Percentiles rank a stretch among this genome's conserved stretches.
phyloP scores from a whole-genome alignment of 2,113 vertebrate species.

The Melanerpes aurifrons region DNA sequence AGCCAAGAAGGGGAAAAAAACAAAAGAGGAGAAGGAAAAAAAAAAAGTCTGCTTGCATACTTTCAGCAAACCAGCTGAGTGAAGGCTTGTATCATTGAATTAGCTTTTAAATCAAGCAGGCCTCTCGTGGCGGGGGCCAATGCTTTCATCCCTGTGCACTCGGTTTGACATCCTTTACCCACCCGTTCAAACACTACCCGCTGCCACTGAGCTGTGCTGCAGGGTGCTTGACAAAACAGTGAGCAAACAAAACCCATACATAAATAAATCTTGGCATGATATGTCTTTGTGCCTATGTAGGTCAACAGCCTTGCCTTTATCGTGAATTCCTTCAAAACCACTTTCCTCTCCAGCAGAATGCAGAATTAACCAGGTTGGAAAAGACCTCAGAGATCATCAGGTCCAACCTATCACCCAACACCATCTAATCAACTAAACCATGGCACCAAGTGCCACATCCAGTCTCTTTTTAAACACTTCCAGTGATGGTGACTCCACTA shows the following conservation, averaged over 20 bases:
- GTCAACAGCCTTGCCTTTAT: slow-evolving; percentile 38
- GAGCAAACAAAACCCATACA: slow-evolving; percentile 37
- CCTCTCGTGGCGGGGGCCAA: slow-evolving; percentile 8
- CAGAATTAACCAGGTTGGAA: too few relatives aligned
- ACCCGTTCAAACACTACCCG: slow-evolving; percentile 55
- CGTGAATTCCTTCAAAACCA: neutral
- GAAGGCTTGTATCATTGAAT: slow-evolving; percentile 72
- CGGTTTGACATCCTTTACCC: slow-evolving; percentile 64
- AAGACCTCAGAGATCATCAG: too few relatives aligned
- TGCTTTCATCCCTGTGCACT: slow-evolving; percentile 41
- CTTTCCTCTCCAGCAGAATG: neutral
- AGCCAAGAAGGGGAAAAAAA: neutral
- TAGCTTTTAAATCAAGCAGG: slow-evolving; percentile 68
- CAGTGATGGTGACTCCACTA: too few relatives aligned
- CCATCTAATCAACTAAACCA: too few relatives aligned
- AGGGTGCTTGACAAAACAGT: slow-evolving; percentile 58
- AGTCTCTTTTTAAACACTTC: too few relatives aligned
- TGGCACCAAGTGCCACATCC: too few relatives aligned
- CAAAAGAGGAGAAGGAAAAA: neutral
- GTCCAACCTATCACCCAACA: too few relatives aligned
- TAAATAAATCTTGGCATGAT: slow-evolving; percentile 37
- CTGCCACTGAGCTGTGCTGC: slow-evolving; percentile 59
- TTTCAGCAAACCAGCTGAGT: slow-evolving; percentile 46
- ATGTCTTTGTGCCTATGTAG: slow-evolving; percentile 16
- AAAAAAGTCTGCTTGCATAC: slow-evolving; percentile 7